Evolutionary conservation across 37 sponge, comb jelly and placozoan species (phyloP).

Genomic region (Corticium candelabrum): DNA sequence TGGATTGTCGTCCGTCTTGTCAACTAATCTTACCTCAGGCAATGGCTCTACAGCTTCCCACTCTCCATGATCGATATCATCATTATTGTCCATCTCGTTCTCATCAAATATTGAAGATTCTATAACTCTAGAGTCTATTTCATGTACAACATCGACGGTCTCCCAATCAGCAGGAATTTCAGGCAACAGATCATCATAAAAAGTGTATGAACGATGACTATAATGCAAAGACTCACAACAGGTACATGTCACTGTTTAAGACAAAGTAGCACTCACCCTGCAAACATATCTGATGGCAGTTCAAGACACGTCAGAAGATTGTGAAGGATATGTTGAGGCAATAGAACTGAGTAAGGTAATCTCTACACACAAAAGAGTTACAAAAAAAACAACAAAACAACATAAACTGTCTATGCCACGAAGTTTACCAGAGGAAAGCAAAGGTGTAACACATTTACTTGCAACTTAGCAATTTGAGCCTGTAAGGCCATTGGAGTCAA

Average conservation of each 20-base stretch:
- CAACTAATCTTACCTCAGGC: no score
- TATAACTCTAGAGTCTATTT: no score
- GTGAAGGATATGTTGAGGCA: background rate
- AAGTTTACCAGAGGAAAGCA: background rate
- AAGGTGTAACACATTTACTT: background rate
- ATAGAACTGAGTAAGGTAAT: background rate
- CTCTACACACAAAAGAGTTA: no score
- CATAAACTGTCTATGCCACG: background rate
- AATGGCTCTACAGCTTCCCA: no score
- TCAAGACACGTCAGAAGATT: background rate
- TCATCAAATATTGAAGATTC: no score
- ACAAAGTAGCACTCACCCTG: no score
- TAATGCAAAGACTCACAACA: background rate
- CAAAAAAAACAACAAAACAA: background rate
- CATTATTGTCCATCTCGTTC: no score
- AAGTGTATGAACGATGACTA: background rate
- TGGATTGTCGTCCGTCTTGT: no score
- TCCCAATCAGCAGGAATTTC: constrained; percentile 1
- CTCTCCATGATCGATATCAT: no score
- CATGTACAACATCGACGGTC: background rate
- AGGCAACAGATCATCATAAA: background rate
- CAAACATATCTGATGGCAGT: background rate
- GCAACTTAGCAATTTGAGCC: background rate
- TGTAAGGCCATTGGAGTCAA: background rate
- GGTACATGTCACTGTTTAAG: no score